Conservation (phyloP, 2,888 invertebrate species). For the Andrena chrysosceles region DNA sequence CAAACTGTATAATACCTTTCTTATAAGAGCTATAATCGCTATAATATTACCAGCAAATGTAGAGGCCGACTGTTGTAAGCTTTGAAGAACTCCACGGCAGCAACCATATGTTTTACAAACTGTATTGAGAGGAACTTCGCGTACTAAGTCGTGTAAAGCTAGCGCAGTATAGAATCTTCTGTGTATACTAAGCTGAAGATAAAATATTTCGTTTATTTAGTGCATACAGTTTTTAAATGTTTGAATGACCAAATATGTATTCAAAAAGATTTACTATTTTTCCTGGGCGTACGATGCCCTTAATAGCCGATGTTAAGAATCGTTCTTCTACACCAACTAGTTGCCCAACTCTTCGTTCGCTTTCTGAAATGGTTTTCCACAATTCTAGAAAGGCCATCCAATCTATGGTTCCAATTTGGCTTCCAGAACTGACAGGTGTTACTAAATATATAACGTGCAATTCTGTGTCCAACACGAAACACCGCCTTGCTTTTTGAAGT, state of each 20-base stretch:
- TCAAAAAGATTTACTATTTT: constrained; percentile 72
- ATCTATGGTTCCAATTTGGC: constrained; percentile 91
- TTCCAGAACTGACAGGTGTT: constrained; percentile 95
- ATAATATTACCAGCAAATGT: constrained; percentile 93
- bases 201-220: constrained; percentile 4
- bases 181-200: constrained; percentile 81
- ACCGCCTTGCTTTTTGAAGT: constrained; percentile 94
- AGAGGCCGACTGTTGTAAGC: constrained; percentile 96
- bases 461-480: constrained; percentile 97
- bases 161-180: constrained; percentile 94
- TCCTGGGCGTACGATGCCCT: constrained; percentile 87
- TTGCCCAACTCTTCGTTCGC: constrained; percentile 94
- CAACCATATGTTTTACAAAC: constrained; percentile 95
- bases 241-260: constrained; percentile 1
- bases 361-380: constrained; percentile 92
- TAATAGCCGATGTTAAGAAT: constrained; percentile 92
- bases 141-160: constrained; percentile 96
- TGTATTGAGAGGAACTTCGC: constrained; percentile 92
- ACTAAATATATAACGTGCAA: constrained; percentile 98
- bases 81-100: constrained; percentile 95
- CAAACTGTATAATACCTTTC: background rate
- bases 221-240: background rate
- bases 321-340: constrained; percentile 95
- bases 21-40: constrained; percentile 18
- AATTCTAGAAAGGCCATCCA: constrained; percentile 92